Conservation (phyloP, 64 coral and sea anemone genomes). For the Montipora efflorescens region DNA sequence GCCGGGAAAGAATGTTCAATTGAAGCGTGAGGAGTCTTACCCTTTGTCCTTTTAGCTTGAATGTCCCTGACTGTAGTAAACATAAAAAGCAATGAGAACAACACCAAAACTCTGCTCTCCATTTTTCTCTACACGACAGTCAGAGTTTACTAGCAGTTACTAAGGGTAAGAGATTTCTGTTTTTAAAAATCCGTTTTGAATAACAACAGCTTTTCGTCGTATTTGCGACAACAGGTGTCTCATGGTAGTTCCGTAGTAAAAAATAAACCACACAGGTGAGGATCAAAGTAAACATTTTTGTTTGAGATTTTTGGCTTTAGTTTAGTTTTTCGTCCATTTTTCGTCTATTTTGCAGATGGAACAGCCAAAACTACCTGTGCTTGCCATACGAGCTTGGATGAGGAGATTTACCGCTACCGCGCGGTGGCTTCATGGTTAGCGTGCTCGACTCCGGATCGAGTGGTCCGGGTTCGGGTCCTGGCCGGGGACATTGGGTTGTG, state of each 20-base stretch:
- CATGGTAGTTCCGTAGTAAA: not conserved
- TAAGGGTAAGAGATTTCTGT: not conserved
- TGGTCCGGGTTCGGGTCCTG: too few species aligned
- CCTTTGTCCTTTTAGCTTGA: constrained; percentile 5
- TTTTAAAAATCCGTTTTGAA: not conserved
- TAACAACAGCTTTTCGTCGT: not conserved
- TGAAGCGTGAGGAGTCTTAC: not conserved
- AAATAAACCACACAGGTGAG: constrained; percentile 2
- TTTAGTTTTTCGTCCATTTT: not conserved
- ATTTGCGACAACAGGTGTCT: not conserved
- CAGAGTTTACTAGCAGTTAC: not conserved
- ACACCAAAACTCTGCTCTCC: not conserved
- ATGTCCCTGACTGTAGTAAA: not conserved
- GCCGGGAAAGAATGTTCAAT: not conserved
- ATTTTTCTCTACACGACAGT: not conserved
- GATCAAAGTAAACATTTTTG: constrained; percentile 8
- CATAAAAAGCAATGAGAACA: not conserved
- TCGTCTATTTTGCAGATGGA: not conserved
- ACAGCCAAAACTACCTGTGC: too few species aligned
- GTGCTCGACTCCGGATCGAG: too few species aligned
- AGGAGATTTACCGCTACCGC: too few species aligned
- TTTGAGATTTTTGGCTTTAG: not conserved
- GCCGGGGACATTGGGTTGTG: too few species aligned
- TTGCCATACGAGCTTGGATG: too few species aligned
- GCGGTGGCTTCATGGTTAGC: too few species aligned